Base-by-base conservation (phyloP, 2,888 invertebrate genomes). In the Nemurella pictetii region DNA sequence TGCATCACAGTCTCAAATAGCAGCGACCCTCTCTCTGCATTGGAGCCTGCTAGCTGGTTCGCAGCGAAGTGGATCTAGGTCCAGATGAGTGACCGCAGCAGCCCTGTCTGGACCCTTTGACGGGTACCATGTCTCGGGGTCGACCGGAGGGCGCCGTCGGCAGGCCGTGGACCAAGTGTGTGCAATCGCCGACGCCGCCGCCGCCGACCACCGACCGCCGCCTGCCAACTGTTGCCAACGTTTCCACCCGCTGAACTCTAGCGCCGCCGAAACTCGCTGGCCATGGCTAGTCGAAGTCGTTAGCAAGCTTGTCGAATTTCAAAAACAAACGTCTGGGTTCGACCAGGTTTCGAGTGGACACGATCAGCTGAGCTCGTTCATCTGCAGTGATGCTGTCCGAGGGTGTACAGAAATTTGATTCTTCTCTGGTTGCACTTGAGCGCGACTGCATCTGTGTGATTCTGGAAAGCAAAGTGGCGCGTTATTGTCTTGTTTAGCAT, bases 211-310 rank as follows among this genome's bases (percentile, higher is more conserved):
- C 26, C 28, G 25, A 3, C 25, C 81, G 27, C 26, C 83, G 83
- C 83, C 27, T 83, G 83, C 83, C 83, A 83, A 83, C 83, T 83
- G 83, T 83, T 83, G 83, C 83, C n/a, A n/a, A 30, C 26, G 29
- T n/a, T 74, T 28, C 73, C 30, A 28, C 32, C n/a, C 55, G 29
- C 7, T 74, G 72, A 55, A 73, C 83, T 72, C 74, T 27, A 30
- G n/a, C 81, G 29, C 81, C 15, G 26, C 81, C 28, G 32, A 32
- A 27, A 81, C 81, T 30, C 36, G 81, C 30, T 81, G 82, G 73
- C 25, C 80, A 5, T 12, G 25, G 0, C 80, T 25, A 9, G 12
- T 36, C 80, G 9, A 28, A 25, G 28, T 36, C 80, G 35, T 80
- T 27, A 32, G 80, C 80, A 32, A 27, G 32, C 80, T 26, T 80